Evolutionary conservation across 2,797 vertebrate genomes (phyloP), one percentile per base, ranked within the genome.

Genomic region (Sphenopsis melanotis): DNA sequence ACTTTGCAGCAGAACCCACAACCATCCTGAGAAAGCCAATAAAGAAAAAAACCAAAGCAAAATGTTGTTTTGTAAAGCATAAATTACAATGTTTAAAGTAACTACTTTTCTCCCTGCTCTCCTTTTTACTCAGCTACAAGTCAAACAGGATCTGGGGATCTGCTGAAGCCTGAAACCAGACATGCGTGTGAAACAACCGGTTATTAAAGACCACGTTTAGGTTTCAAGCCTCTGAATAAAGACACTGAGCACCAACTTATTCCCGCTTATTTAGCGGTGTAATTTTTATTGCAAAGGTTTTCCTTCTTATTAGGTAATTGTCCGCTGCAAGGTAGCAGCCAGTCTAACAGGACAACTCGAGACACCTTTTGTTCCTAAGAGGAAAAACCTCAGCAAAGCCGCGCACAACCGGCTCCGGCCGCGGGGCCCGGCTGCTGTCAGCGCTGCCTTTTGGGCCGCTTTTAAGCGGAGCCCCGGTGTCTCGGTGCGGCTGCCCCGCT

Each of bases 381-480:
- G 26, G 26, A 19, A n/a, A n/a, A 57, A 10, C 30, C 50, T 32
- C 57, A 12, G 64, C 64, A 22, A 44, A 83, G 29, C 56, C 56
- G n/a, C 49, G 27, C 56, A 21, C 56, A 41, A 17, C 15, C 22
- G 18, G 52, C 41, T 47, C 24, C 32, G 21, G 65, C 42, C 53
- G 36, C 64, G 13, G 46, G 65, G 46, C 68, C 21, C 60, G 30
- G 34, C 34, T 4, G 61, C 86, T 21, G 55, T 29, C 55, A 68
- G 41, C 41, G 10, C 69, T 2, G 68, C 24, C 34, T 39, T 22
- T 39, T 8, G 20, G 8, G 52, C 60, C 34, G 5, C 61, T 27
- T 15, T 6, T 22, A 3, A 1, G 8, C 37, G 8, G 36, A 12
- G 66, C 2, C 4, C 21, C 5, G 2, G 17, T 26, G 44, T 8